Base-by-base conservation (phyloP, 2,888 invertebrate genomes). In the Brachyptera risi region DNA sequence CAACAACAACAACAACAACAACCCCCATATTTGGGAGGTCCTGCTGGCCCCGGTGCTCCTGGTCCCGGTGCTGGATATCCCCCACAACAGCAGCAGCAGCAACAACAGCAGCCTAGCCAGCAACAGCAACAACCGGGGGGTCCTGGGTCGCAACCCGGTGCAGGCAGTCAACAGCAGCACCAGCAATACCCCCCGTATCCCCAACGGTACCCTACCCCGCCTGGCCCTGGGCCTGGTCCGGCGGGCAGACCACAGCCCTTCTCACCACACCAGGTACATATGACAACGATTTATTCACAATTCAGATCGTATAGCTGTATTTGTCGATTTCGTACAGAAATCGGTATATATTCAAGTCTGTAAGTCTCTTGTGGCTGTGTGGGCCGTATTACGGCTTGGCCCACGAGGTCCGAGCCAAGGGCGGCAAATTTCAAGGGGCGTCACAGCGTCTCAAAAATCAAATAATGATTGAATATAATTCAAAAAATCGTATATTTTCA, bases 101-200 rank as follows among this genome's bases (percentile, higher is more conserved):
- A 59, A 26, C 51, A 51, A 15, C 62, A 50, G 13, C 62, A 42
- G 19, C 58, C 31, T 13, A 15, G 26, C 17, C 59, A 38, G 26
- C 40, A 40, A 40, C 40, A 51, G 17, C 51, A 31, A 11, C 54
- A 54, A 23, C 38, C 27, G 1, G 47, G 26, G 21, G 47, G 35
- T 7, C 49, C 51, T 27, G 47, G 42, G 17, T 15, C 44, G 44
- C 57, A 38, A 21, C 49, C 57, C 47, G 35, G 27, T 49, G 37
- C 35, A 23, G 44, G 2, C 35, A 57, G 49, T 31, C 61, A 56
- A 47, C 62, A 59, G n/a, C 63, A 49, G 17, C 62, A 38, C 11
- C 59, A 59, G 15, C 61, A 74, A 70, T 75, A 75, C 71, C 74
- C 74, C 66, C 73, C 74, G 59, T 76, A 75, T 62, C 72, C 72